These are phyloP conservation scores for Pimpla rufipes DNA, from an alignment of 2,888 invertebrate genomes.

Conservation along the genomic window DNA sequence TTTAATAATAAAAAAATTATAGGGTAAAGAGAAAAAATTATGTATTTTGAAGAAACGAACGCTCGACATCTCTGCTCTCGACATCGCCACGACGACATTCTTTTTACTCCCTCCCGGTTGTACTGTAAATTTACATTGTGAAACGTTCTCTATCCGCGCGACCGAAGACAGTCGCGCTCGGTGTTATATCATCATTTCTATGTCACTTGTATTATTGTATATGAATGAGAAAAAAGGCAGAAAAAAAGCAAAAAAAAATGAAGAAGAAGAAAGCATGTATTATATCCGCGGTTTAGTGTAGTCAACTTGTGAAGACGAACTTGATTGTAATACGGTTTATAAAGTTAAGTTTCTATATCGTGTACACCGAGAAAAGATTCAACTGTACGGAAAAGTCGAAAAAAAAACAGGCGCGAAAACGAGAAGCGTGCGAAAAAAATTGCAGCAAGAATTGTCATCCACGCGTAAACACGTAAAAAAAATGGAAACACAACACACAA, in stretches of 20 bases:
- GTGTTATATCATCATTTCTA: slow-evolving; percentile 49
- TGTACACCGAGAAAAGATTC: slow-evolving; percentile 39
- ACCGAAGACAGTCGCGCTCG: slow-evolving; percentile 37
- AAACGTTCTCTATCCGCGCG: slow-evolving; percentile 16
- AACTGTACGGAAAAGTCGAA: not conserved
- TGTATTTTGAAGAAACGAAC: too few species aligned
- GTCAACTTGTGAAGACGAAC: slow-evolving; percentile 19
- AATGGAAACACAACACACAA: not conserved
- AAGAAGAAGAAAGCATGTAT: slow-evolving; percentile 27
- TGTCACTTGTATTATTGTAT: slow-evolving; percentile 50
- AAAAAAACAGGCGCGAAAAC: not conserved
- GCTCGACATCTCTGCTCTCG: too few species aligned
- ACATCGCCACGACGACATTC: slow-evolving; percentile 21
- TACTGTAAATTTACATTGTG: slow-evolving; percentile 28
- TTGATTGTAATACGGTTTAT: slow-evolving; percentile 39
- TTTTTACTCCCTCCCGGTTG: slow-evolving; percentile 17
- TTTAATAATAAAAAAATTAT: too few species aligned
- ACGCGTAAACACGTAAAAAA: not conserved
- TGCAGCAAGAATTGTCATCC: not conserved
- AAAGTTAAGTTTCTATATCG: slow-evolving; percentile 51
- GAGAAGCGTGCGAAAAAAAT: not conserved
- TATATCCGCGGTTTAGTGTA: slow-evolving; percentile 27
- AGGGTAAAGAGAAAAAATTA: too few species aligned
- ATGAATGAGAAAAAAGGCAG: slow-evolving; percentile 42
- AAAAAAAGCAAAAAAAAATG: not conserved